These are phyloP conservation scores for Drosophila antonietae DNA, from an alignment of 2,888 invertebrate species.

Conservation along the genomic window DNA sequence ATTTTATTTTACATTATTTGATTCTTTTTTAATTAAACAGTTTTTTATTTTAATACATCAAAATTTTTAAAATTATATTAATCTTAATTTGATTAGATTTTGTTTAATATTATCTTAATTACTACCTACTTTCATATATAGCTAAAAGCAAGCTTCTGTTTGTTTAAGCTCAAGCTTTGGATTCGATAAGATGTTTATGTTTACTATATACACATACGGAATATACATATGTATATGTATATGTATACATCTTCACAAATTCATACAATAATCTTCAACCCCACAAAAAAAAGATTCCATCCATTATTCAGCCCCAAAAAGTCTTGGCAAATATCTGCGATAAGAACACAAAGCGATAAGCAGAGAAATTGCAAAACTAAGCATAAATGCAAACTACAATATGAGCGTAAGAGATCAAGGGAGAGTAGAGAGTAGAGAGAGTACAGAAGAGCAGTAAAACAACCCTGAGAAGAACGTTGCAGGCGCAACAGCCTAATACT, in stretches of 20 bases:
- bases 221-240: no score
- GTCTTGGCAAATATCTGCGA: background rate
- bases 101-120: no score
- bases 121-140: no score
- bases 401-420: background rate
- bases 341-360: background rate
- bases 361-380: conserved; percentile 44
- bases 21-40: no score
- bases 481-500: background rate
- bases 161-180: no score
- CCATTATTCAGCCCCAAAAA: background rate
- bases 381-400: conserved; percentile 19
- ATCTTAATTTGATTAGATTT: no score
- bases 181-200: no score
- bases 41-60: no score
- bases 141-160: no score
- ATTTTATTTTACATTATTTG: no score
- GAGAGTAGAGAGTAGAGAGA: background rate
- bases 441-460: conserved; percentile 5
- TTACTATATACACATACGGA: background rate
- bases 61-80: no score
- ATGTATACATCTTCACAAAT: no score
- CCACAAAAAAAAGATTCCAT: background rate
- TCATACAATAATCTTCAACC: background rate
- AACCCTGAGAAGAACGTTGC: conserved; percentile 3